Percentiles rank a stretch among this genome's conserved stretches.
These are phyloP conservation scores for Eolophus roseicapilla DNA, from an alignment of 2,113 vertebrate species.

Conservation along the genomic window DNA sequence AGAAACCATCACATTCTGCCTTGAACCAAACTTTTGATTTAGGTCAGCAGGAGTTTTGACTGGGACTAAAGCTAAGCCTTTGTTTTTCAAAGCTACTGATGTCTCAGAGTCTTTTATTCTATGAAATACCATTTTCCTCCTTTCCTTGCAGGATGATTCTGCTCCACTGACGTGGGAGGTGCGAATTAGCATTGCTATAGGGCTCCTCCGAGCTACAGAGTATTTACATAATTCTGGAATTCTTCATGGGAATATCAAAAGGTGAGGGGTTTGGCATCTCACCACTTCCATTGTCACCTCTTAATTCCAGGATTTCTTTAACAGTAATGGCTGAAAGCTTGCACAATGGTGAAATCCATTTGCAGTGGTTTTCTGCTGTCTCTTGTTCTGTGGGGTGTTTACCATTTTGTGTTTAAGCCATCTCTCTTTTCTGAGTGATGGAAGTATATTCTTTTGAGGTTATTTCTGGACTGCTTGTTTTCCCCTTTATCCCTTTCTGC, in stretches of 20 bases:
- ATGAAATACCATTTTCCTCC: background rate
- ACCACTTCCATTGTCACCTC: background rate
- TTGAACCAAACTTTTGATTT: background rate
- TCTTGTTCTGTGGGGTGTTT: background rate
- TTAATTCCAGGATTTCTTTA: background rate
- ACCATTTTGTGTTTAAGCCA: background rate
- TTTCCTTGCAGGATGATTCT: constrained; percentile 51
- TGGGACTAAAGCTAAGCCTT: background rate
- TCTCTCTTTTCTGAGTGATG: background rate
- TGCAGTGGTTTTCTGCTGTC: background rate
- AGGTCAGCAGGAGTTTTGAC: background rate
- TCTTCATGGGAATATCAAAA: constrained; percentile 79
- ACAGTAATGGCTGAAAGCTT: background rate
- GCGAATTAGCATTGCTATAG: constrained; percentile 62
- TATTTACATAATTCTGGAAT: constrained; percentile 73
- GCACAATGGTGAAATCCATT: background rate
- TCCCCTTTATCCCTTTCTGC: background rate
- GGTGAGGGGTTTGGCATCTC: constrained; percentile 51
- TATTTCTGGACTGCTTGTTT: background rate
- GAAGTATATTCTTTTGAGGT: background rate
- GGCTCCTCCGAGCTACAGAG: constrained; percentile 66
- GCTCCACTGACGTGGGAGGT: constrained; percentile 67
- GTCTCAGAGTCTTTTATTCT: background rate
- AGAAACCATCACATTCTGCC: background rate
- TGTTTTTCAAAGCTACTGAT: background rate